Evolutionary conservation across 1,140 invertebrate species (phyloP).

Genomic region (Platyscapa corneri): DNA sequence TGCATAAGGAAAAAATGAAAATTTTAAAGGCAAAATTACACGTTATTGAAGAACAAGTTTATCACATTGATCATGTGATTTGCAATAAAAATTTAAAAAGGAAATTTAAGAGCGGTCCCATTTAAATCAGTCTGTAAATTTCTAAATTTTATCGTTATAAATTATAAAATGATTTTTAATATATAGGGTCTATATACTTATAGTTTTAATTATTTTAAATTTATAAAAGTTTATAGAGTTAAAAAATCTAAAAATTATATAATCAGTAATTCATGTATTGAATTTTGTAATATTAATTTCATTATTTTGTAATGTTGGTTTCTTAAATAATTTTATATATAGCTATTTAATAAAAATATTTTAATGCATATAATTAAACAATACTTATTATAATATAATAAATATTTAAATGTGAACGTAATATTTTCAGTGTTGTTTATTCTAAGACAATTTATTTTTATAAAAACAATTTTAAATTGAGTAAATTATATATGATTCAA

Average conservation of each 20-base stretch:
- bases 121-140: constrained; percentile 33
- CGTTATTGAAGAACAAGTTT: constrained; percentile 8
- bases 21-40: constrained; percentile 24
- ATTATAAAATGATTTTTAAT: not conserved
- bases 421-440: too few relatives aligned
- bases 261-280: not conserved
- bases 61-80: constrained; percentile 39
- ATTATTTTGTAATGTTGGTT: not conserved
- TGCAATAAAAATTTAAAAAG: constrained; percentile 36
- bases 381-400: not conserved
- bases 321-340: not conserved
- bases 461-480: too few relatives aligned
- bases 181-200: not conserved
- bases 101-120: constrained; percentile 48
- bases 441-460: too few relatives aligned
- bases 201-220: not conserved
- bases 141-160: not conserved
- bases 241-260: not conserved
- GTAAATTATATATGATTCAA: too few relatives aligned
- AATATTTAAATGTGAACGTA: not conserved
- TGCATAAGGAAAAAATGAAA: constrained; percentile 49
- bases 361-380: not conserved
- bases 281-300: not conserved
- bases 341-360: not conserved
- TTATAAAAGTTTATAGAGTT: not conserved